phyloP scores from a whole-genome alignment of 2,113 vertebrate genomes.

The Galeopterus variegatus region DNA sequence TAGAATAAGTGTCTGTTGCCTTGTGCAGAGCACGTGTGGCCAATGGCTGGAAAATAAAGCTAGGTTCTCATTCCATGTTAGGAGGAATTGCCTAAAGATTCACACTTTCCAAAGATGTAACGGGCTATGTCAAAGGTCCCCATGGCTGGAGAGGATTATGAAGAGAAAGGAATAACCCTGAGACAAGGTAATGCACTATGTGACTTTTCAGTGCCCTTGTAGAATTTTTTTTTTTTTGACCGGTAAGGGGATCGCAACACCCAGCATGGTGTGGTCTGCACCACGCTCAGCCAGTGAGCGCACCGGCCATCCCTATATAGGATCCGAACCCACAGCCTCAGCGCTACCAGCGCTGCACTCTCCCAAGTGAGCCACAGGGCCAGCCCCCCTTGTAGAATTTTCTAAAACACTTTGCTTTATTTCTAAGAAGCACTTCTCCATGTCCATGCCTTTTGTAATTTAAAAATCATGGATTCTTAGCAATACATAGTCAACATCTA shows the following conservation, averaged over 20 bases:
- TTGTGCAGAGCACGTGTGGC: not conserved
- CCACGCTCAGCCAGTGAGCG: no score
- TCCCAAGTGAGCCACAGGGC: no score
- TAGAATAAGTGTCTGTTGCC: not conserved
- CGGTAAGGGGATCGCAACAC: no score
- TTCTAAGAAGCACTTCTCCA: not conserved
- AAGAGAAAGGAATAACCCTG: not conserved
- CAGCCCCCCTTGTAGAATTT: not conserved
- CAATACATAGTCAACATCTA: constrained; percentile 61
- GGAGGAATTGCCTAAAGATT: not conserved
- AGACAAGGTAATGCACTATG: not conserved
- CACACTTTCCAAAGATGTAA: not conserved
- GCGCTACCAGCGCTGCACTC: no score
- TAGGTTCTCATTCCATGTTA: not conserved
- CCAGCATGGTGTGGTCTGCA: no score
- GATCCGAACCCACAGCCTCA: no score
- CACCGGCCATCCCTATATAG: no score
- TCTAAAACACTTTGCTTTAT: constrained; percentile 47
- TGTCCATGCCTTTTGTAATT: constrained; percentile 13
- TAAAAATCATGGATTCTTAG: constrained; percentile 65
- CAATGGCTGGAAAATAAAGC: constrained; percentile 12
- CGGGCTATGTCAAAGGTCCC: not conserved
- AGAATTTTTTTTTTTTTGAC: not conserved
- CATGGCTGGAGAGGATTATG: not conserved
- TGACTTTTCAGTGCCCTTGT: not conserved